These are phyloP conservation scores for Chloroceryle aenea DNA, from an alignment of 2,113 vertebrate genomes.

Conservation along the genomic window DNA sequence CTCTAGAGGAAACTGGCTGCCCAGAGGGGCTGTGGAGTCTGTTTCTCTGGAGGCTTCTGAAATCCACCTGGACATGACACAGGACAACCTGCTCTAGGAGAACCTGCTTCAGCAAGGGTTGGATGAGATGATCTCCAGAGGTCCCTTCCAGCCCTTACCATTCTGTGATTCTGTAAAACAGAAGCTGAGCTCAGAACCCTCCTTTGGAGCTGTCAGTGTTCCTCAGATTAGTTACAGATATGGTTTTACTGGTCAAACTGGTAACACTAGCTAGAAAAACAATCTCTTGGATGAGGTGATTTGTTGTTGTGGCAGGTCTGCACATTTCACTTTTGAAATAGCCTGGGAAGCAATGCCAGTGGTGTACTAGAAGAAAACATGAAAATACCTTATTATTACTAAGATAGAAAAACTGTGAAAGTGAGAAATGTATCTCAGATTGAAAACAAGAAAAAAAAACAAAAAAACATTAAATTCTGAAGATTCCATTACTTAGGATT, in stretches of 20 bases:
- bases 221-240: background rate
- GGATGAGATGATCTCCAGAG: background rate
- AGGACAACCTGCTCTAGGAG: background rate
- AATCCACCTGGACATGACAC: background rate
- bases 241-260: background rate
- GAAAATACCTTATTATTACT: background rate
- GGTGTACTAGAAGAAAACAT: background rate
- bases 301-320: background rate
- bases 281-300: background rate
- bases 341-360: background rate
- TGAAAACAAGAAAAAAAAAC: background rate
- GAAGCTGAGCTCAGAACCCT: background rate
- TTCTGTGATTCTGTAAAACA: background rate
- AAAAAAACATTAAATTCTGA: background rate
- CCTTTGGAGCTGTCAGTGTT: background rate
- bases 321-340: background rate
- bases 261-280: background rate
- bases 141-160: background rate
- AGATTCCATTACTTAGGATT: background rate
- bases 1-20: background rate
- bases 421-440: background rate
- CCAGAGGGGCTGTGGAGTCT: background rate
- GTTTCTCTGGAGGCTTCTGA: background rate
- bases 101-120: background rate
- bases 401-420: background rate